A percentile compares a stretch with the other conserved stretches of the same genome.
Evolutionary conservation across 2,113 vertebrate genomes (phyloP).

Genomic region (Hipposideros armiger): DNA sequence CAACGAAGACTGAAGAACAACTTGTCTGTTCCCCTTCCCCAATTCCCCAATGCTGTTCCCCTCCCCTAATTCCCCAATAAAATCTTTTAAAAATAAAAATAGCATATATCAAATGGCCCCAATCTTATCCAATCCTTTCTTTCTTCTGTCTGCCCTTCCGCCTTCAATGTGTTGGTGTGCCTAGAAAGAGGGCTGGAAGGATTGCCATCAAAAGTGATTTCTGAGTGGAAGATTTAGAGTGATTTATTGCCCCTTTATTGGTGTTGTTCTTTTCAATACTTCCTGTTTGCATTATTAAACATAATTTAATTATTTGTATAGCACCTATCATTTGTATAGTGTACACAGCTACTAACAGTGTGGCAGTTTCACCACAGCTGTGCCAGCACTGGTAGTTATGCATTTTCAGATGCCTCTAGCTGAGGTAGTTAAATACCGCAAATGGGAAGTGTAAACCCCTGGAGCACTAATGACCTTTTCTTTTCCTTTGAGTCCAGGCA

Average conservation of each 20-base stretch:
- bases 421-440: not conserved
- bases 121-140: constrained; percentile 20
- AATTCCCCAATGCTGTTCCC: too few relatives aligned
- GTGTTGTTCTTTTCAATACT: not conserved
- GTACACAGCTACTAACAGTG: not conserved
- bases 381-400: not conserved
- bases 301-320: not conserved
- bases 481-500: constrained; percentile 87
- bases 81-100: not conserved
- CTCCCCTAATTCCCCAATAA: too few relatives aligned
- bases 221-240: not conserved
- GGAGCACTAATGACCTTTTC: not conserved
- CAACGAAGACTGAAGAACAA: too few relatives aligned
- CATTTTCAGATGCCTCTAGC: not conserved
- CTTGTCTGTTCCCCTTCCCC: too few relatives aligned
- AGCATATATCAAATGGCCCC: not conserved
- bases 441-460: not conserved
- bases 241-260: not conserved
- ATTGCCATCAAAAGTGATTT: constrained; percentile 13
- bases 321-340: not conserved
- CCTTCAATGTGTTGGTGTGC: not conserved
- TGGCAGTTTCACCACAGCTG: not conserved
- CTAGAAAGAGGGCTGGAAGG: not conserved
- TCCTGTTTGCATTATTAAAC: not conserved
- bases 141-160: not conserved